phyloP scores from a whole-genome alignment of 2,888 invertebrate species.

The Apamea sordens region DNA sequence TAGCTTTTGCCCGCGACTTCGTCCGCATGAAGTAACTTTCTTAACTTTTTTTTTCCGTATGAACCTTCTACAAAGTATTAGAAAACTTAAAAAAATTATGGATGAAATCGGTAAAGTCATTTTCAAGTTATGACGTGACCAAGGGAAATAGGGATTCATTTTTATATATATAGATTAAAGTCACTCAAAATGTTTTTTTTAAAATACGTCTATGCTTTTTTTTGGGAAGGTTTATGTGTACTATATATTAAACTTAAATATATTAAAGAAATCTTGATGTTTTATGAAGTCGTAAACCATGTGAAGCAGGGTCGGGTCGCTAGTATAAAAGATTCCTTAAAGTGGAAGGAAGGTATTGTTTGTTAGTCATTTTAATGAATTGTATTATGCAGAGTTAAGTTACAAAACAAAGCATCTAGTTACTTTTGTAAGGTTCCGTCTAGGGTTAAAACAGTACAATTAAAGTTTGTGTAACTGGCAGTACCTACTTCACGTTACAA shows the following conservation, averaged over 20 bases:
- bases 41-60: too few relatives aligned
- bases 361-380: conserved; percentile 2
- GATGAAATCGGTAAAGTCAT: too few relatives aligned
- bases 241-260: neutral
- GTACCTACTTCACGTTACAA: conserved; percentile 67
- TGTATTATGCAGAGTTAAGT: conserved; percentile 17
- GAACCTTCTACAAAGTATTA: too few relatives aligned
- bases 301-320: neutral
- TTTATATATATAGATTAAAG: too few relatives aligned
- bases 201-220: too few relatives aligned
- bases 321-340: neutral
- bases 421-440: conserved; percentile 12
- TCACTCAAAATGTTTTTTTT: too few relatives aligned
- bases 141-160: too few relatives aligned
- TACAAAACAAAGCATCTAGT: conserved; percentile 29
- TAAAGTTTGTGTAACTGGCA: conserved; percentile 59
- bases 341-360: neutral
- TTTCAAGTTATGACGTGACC: too few relatives aligned
- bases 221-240: neutral
- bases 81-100: too few relatives aligned
- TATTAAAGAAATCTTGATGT: neutral
- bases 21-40: too few relatives aligned
- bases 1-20: too few relatives aligned
- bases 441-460: conserved; percentile 49
- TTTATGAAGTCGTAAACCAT: neutral